These are phyloP conservation scores for Calliphora vomitoria DNA, from an alignment of 2,888 invertebrate species.

Conservation along the genomic window DNA sequence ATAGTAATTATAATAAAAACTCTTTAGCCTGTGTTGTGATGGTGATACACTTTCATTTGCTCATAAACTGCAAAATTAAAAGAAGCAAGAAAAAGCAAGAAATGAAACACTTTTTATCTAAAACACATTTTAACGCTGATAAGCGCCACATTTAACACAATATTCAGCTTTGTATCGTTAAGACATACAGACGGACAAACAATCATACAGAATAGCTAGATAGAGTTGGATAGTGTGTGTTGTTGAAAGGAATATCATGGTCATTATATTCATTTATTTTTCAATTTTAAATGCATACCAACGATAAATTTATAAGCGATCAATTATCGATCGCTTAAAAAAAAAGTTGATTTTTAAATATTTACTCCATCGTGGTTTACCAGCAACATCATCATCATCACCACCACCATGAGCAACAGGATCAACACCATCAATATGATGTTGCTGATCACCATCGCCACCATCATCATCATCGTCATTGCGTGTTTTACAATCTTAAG, in stretches of 20 bases:
- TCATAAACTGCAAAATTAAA: constrained; percentile 67
- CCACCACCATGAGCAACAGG: constrained; percentile 15
- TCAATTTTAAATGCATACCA: constrained; percentile 70
- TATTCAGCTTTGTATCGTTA: constrained; percentile 57
- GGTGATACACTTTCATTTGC: constrained; percentile 73
- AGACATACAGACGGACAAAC: constrained; percentile 5
- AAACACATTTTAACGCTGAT: constrained; percentile 75
- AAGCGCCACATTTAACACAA: constrained; percentile 74
- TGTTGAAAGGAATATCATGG: constrained; percentile 56
- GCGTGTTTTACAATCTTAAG: constrained; percentile 69
- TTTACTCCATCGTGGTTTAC: constrained; percentile 37
- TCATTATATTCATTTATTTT: constrained; percentile 72
- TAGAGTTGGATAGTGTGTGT: constrained; percentile 45
- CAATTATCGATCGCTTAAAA: constrained; percentile 80
- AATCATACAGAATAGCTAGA: constrained; percentile 3
- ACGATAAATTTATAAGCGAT: constrained; percentile 73
- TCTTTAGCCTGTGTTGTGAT: constrained; percentile 34
- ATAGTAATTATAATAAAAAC: constrained; percentile 62
- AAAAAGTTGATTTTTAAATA: constrained; percentile 54
- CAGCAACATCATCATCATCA: constrained; percentile 11
- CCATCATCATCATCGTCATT: constrained; percentile 54
- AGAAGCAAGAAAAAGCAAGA: constrained; percentile 11
- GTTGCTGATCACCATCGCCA: too few relatives aligned
- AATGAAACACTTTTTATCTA: constrained; percentile 70
- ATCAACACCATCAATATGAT: too few relatives aligned